Base-by-base conservation (phyloP, 2,888 invertebrate species). In the Oscheius myriophilus region DNA sequence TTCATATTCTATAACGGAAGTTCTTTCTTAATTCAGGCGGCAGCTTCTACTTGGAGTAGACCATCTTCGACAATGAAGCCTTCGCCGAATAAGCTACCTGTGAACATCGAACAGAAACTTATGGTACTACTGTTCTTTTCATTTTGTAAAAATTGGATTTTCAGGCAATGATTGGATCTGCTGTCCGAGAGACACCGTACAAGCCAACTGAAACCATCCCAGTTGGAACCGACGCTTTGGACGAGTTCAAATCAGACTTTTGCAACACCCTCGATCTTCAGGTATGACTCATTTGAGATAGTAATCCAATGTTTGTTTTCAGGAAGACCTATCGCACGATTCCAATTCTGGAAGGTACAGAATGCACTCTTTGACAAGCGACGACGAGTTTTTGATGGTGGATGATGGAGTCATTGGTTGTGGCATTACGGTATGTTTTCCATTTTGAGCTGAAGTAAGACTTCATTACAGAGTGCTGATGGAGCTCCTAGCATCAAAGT, bases 321-420 rank as follows among this genome's bases (percentile, higher is more conserved):
- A 33, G 33, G 33, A 33, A 33, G 33, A 33, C 33, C 33, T 33
- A 33, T 33, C 33, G 4, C 33, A 21, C 49, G n/a, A 49, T 49
- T 49, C 49, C 18, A 49, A 49, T 11, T 18, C 41, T 7, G 63
- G 52, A 52, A 51, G 63, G 16, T 54, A 53, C 42, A 39, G 63
- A 18, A 39, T 52, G 26, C 39, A 62, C 16, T 53, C 63, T 9
- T 41, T 63, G 23, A 25, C 64, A 18, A 77, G 71, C 39, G 82
- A 82, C 61, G 85, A 85, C 18, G 85, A 85, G 65, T 84, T 82
- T 58, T 82, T 71, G 66, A 78, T 83, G 75, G 73, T 85, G 7
- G 81, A 83, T 46, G 83, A 85, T 52, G 61, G 61, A 49, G 75
- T 83, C 16, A 71, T 78, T 0, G 83, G 82, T 25, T 70, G 76